Evolutionary conservation across 2,113 vertebrate genomes (phyloP), one percentile per base, ranked within the genome.

Genomic region (Datnioides undecimradiatus): DNA sequence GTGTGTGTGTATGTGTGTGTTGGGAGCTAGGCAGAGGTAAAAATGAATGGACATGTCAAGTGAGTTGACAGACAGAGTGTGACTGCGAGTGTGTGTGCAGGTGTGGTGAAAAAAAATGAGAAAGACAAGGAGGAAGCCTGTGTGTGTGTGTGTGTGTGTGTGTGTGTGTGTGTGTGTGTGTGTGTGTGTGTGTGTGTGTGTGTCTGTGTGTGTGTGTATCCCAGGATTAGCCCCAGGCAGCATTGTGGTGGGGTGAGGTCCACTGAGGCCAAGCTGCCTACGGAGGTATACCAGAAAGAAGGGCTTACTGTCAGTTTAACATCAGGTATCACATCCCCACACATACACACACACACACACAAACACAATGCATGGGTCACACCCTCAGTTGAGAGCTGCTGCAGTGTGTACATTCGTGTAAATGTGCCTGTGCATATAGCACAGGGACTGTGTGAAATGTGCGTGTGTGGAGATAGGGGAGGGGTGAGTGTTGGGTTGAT

Each of bases 231-330:
- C 83, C 70, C 3, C 38, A 70, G 79, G 79, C 76, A 67, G 57
- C 72, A 76, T 88, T 77, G 57, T 41, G 68, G 51, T 86, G 68
- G 58, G 83, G 83, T 69, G 76, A 86, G 46, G 68, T 86, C 83
- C 45, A 0, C 34, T 48, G 83, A 83, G 86, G 76, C 79, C 63
- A 52, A 78, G 65, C 74, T 84, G 74, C 65, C 34, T 41, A 40
- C 46, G 5, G 34, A 63, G 46, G 78, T 72, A 65, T 25, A 78
- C 34, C 65, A 72, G 71, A 23, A 76, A 74, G 79, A 65, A 66
- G 52, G 72, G 76, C 66, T 83, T 80, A 68, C 76, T 76, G 80
- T 79, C 48, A 13, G 65, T 83, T 76, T 87, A 76, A 79, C 67
- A 73, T 59, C 43, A 79, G 59, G 31, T 51, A 21, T 46, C 34